Percentiles rank a stretch among this genome's conserved stretches.
Evolutionary conservation across 2,113 vertebrate genomes (phyloP).

Genomic region (Sprattus sprattus): DNA sequence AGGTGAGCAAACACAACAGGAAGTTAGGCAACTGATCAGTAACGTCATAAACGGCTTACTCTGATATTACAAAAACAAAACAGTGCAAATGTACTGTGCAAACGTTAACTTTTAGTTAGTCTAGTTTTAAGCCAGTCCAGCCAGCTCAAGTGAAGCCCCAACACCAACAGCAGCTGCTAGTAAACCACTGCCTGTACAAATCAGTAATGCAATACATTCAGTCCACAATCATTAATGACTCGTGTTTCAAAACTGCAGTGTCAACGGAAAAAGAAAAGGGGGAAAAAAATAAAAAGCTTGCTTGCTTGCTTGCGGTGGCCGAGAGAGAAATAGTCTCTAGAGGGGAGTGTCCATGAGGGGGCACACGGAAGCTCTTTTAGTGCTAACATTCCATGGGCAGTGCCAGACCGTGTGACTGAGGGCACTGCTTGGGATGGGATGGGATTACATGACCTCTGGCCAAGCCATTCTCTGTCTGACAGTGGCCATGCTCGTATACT

Average conservation of each 20-base stretch:
- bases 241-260: not conserved
- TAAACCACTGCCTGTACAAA: not conserved
- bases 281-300: not conserved
- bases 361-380: constrained; percentile 47
- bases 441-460: constrained; percentile 35
- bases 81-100: not conserved
- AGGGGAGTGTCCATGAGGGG: constrained; percentile 44
- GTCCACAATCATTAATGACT: constrained; percentile 17
- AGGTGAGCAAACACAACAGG: constrained; percentile 31
- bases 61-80: not conserved
- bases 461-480: constrained; percentile 37
- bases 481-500: constrained; percentile 1
- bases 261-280: not conserved
- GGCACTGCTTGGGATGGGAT: constrained; percentile 23
- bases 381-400: constrained; percentile 40
- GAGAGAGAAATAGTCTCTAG: constrained; percentile 36
- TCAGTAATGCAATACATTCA: constrained; percentile 11
- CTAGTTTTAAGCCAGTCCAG: no score
- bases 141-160: not conserved
- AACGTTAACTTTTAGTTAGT: no score
- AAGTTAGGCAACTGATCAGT: not conserved
- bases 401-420: constrained; percentile 43
- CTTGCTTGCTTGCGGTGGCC: not conserved
- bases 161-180: constrained; percentile 1
- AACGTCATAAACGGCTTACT: not conserved